phyloP scores from a whole-genome alignment of 2,113 vertebrate species.

The Phoxinus phoxinus region DNA sequence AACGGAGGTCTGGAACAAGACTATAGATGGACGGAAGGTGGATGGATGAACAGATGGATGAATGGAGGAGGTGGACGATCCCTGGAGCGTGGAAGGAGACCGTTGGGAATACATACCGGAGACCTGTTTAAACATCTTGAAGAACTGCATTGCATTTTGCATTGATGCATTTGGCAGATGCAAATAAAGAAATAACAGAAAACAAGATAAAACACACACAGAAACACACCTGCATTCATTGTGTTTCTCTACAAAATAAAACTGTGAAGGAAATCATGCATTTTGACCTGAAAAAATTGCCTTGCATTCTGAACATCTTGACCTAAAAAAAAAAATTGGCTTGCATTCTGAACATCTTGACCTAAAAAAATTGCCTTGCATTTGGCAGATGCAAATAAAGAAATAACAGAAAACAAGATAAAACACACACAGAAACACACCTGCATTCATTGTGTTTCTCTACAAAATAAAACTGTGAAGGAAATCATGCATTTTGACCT shows the following conservation, averaged over 20 bases:
- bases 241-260: not conserved
- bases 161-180: not conserved
- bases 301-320: not conserved
- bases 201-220: not conserved
- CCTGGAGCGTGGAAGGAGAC: not conserved
- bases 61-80: not conserved
- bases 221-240: not conserved
- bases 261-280: not conserved
- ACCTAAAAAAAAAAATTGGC: not conserved
- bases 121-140: not conserved
- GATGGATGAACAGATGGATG: conserved; percentile 1
- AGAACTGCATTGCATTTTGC: not conserved
- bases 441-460: not conserved
- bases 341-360: not conserved
- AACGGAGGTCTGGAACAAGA: not conserved
- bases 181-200: not conserved
- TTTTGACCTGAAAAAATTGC: not conserved
- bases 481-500: not conserved
- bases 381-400: not conserved
- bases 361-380: not conserved
- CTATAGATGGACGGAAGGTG: not conserved
- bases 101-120: not conserved
- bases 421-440: not conserved
- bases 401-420: not conserved
- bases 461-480: not conserved